phyloP scores from a whole-genome alignment of 2,888 invertebrate genomes.

The Drosophila mulleri region DNA sequence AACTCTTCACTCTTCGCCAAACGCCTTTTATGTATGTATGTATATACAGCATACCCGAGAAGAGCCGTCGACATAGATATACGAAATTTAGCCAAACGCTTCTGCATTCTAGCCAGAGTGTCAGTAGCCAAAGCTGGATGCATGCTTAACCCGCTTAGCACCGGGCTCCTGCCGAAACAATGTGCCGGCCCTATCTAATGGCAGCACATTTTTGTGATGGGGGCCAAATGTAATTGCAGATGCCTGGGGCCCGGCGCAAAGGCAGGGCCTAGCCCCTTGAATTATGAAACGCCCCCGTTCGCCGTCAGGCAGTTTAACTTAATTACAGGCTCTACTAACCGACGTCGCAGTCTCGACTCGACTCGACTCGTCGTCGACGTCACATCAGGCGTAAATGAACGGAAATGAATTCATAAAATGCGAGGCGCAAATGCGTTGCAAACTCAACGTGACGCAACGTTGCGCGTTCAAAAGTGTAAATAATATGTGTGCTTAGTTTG shows the following conservation, averaged over 20 bases:
- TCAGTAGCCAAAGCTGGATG: background rate
- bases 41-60: background rate
- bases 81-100: background rate
- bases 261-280: slow-evolving; percentile 20
- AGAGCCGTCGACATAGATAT: background rate
- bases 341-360: slow-evolving; percentile 25
- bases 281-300: slow-evolving; percentile 14
- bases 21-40: background rate
- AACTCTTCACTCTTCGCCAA: background rate
- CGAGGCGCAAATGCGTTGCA: slow-evolving; percentile 62
- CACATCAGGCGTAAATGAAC: slow-evolving; percentile 79
- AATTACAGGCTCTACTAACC: slow-evolving; percentile 71
- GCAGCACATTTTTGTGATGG: slow-evolving; percentile 24
- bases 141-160: background rate
- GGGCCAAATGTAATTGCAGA: slow-evolving; percentile 15
- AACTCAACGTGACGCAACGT: slow-evolving; percentile 68
- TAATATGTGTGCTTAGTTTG: slow-evolving; percentile 72
- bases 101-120: background rate
- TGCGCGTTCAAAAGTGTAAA: slow-evolving; percentile 80
- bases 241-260: slow-evolving; percentile 9
- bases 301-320: slow-evolving; percentile 65
- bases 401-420: slow-evolving; percentile 82
- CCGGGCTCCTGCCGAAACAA: slow-evolving; percentile 17
- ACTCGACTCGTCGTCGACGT: slow-evolving; percentile 24
- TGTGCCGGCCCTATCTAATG: background rate